Percentiles rank a stretch among this genome's conserved stretches.
phyloP scores from a whole-genome alignment of 2,888 invertebrate species.

The Synanthedon formicaeformis region DNA sequence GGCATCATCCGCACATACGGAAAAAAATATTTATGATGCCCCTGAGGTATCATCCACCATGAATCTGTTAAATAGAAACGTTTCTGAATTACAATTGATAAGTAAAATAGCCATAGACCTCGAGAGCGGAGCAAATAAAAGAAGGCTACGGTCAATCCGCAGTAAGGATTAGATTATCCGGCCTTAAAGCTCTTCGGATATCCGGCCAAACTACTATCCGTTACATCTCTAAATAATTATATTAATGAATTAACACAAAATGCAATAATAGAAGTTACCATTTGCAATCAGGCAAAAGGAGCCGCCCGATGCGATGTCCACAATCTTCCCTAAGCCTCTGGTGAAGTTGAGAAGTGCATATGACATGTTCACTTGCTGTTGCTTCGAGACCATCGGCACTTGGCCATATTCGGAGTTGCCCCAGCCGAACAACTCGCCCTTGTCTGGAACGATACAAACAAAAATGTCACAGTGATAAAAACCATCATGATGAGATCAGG shows the following conservation, averaged over 20 bases:
- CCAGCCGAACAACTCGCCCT: conserved; percentile 96
- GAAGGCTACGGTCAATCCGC: no score
- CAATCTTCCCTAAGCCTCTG: conserved; percentile 78
- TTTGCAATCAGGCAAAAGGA: conserved; percentile 87
- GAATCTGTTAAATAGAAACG: background rate
- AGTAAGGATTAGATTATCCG: no score
- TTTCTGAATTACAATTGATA: no score
- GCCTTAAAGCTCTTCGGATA: no score
- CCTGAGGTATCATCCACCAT: no score
- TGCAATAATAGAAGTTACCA: conserved; percentile 60
- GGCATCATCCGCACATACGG: no score
- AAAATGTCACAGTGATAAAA: background rate
- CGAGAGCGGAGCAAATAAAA: no score
- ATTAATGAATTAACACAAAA: conserved; percentile 7
- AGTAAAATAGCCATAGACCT: no score
- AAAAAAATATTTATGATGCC: background rate
- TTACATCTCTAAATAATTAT: background rate
- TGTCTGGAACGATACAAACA: conserved; percentile 62
- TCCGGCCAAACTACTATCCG: background rate
- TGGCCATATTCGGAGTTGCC: conserved; percentile 96
- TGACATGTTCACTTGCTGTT: conserved; percentile 81
- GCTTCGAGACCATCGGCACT: conserved; percentile 64
- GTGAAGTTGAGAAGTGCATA: conserved; percentile 72
- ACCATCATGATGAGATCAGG: no score
- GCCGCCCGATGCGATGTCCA: conserved; percentile 86